Conservation (phyloP, 2,797 vertebrate genomes). For the Helicolenus hilgendorfi region DNA sequence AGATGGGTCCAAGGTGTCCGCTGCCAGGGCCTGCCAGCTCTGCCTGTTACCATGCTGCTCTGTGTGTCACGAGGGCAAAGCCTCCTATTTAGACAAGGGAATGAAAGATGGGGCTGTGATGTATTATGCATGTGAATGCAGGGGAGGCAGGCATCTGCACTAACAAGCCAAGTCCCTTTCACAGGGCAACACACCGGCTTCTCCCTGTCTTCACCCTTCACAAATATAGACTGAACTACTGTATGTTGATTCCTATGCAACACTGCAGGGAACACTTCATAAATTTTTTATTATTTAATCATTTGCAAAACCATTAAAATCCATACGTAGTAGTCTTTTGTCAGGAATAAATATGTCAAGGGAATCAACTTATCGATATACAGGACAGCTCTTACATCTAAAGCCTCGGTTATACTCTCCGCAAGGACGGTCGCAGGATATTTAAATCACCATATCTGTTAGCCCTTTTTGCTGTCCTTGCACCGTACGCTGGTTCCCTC, state of each 20-base stretch:
- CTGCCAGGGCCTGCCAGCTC: conserved; percentile 71
- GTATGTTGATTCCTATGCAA: not conserved
- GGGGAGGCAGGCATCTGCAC: conserved; percentile 55
- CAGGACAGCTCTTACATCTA: not conserved
- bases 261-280: not conserved
- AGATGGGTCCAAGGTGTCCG: conserved; percentile 72
- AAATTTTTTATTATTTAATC: not conserved
- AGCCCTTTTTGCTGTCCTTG: not conserved
- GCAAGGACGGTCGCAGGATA: not conserved
- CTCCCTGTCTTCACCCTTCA: conserved; percentile 22
- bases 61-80: conserved; percentile 57
- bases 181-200: not conserved
- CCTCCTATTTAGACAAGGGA: conserved; percentile 80
- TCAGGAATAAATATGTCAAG: not conserved
- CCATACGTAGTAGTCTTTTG: not conserved
- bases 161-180: conserved; percentile 73
- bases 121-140: conserved; percentile 82
- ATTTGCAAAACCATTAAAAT: not conserved
- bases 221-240: conserved; percentile 42
- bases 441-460: not conserved
- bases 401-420: not conserved
- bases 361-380: not conserved
- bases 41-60: conserved; percentile 66
- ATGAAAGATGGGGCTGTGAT: conserved; percentile 72
- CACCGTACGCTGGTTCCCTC: not conserved